A percentile compares a stretch with the other conserved stretches of the same genome.
phyloP scores from a whole-genome alignment of 2,113 vertebrate species.

The Petroica traversi region DNA sequence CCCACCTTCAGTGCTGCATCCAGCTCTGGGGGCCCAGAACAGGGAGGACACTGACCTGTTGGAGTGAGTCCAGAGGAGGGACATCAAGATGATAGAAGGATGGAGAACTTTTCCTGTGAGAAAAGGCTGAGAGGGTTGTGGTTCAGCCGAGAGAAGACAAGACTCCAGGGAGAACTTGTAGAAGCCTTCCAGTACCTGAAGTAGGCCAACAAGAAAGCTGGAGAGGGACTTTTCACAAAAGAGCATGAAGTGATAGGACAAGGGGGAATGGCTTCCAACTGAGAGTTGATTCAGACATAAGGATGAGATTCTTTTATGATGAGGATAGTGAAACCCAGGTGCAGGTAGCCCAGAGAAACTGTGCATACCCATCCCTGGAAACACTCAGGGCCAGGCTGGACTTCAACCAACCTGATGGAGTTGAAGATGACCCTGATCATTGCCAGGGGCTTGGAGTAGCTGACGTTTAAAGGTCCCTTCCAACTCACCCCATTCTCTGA shows the following conservation, averaged over 20 bases:
- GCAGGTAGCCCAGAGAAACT: background rate
- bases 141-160: background rate
- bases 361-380: background rate
- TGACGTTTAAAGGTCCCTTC: background rate
- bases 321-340: background rate
- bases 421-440: background rate
- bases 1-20: fast-evolving
- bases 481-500: background rate
- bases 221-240: background rate
- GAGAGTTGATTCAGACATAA: background rate
- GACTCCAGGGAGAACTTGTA: background rate
- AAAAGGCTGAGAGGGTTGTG: background rate
- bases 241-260: background rate
- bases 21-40: background rate
- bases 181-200: background rate
- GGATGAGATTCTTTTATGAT: background rate
- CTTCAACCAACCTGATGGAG: background rate
- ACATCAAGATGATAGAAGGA: fast-evolving
- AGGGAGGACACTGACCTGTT: fast-evolving
- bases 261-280: background rate
- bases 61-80: fast-evolving
- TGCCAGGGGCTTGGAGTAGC: background rate
- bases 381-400: background rate
- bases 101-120: background rate
- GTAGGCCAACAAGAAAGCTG: background rate